Evolutionary conservation across 2,888 invertebrate species (phyloP).

Genomic region (Drosophila suboccidentalis): DNA sequence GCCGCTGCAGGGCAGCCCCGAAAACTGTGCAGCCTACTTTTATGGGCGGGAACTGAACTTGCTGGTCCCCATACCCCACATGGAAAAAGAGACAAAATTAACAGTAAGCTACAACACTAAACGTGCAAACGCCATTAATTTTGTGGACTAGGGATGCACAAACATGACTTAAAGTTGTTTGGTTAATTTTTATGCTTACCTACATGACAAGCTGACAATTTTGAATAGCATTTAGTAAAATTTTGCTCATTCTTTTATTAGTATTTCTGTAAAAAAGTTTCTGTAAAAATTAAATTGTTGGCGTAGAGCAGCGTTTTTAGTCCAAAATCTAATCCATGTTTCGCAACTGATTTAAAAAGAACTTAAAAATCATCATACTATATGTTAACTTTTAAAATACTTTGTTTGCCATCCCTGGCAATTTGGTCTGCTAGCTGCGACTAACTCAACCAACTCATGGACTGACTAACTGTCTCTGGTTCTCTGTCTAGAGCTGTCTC

Average conservation of each 20-base stretch:
- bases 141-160: constrained; percentile 35
- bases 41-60: no score
- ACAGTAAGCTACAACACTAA: constrained; percentile 61
- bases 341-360: no score
- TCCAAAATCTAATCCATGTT: neutral
- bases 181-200: neutral
- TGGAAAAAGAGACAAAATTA: constrained; percentile 57
- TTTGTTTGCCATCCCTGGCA: constrained; percentile 45
- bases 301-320: neutral
- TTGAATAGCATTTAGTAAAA: no score
- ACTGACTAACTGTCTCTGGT: constrained; percentile 56
- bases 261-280: neutral
- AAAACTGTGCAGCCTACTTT: no score
- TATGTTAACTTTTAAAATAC: no score
- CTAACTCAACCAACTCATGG: constrained; percentile 57
- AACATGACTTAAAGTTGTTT: neutral
- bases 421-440: constrained; percentile 38
- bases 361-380: no score
- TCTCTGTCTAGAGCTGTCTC: constrained; percentile 42
- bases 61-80: constrained; percentile 23
- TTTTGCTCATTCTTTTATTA: no score
- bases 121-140: constrained; percentile 55
- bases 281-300: no score
- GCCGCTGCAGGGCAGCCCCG: no score
- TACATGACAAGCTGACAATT: neutral